Base-by-base conservation (phyloP, 2,797 vertebrate genomes). In the Sebastes reedi region DNA sequence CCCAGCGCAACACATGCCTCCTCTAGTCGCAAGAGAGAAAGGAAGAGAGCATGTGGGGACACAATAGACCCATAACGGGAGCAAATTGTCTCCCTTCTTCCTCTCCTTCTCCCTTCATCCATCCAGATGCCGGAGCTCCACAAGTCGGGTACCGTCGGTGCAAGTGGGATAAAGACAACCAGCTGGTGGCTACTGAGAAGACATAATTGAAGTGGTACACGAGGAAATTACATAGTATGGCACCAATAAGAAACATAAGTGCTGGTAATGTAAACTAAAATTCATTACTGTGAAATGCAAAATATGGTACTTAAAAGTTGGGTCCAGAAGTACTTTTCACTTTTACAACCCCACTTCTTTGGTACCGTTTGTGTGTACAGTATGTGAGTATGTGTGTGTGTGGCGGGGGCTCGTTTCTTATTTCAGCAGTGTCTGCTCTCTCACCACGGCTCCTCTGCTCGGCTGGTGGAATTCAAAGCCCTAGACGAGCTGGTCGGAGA, bases 1-100 rank as follows among this genome's bases (percentile, higher is more conserved):
- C 80, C 81, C 82, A 80, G 71, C 8, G 66, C 81, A 89, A 85
- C 88, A 86, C 87, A 91, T 83, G 85, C 68, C 79, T 87, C 77
- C 68, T 87, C 79, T 64, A 66, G 77, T 89, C 88, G 69, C 83
- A 27, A 34, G 83, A 82, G 83, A 81, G 60, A 87, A 87, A 70
- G 76, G 61, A 75, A 83, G 76, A 66, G 72, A 80, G 71, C 77
- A 84, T 78, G 81, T 72, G 77, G 81, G 83, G 81, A 91, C 75
- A 81, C 72, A 90, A 84, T 76, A 85, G 76, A 80, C 55, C 79
- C 75, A 88, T 86, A 87, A 88, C 62, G 18, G 68, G 59, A 91
- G 78, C 67, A 89, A 82, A 87, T 84, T 74, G 62, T 71, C 52
- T 71, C 61, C 34, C 59, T 76, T 69, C 62, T 67, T 10, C 34